Percentiles rank a stretch among this genome's conserved stretches.
Conservation (phyloP, 1,140 invertebrate genomes). For the Nasonia longicornis region DNA sequence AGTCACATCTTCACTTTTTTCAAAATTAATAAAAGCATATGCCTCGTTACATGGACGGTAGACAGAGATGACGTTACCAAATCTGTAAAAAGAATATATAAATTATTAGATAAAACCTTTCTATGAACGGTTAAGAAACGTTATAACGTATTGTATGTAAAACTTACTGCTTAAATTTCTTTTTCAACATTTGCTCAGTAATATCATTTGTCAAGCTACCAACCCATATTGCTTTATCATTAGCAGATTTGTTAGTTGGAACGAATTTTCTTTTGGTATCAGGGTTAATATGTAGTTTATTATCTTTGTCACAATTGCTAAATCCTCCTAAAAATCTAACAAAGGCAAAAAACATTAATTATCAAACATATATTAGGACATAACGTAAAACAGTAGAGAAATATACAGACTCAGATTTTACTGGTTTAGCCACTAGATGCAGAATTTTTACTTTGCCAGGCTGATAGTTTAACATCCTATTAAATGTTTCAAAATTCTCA, state of each 20-base stretch:
- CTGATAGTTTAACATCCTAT: background rate
- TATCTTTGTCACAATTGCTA: background rate
- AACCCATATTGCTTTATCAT: slow-evolving; percentile 25
- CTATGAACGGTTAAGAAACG: background rate
- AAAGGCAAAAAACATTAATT: background rate
- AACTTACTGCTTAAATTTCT: slow-evolving; percentile 21
- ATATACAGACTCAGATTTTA: background rate
- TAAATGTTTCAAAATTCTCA: background rate
- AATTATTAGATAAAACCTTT: too few relatives aligned
- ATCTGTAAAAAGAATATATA: slow-evolving; percentile 9
- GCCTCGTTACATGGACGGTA: background rate
- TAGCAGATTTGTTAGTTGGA: background rate
- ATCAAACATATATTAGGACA: background rate
- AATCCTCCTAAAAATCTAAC: background rate
- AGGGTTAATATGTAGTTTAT: background rate
- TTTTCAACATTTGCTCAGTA: slow-evolving; percentile 1
- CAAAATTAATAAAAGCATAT: slow-evolving; percentile 30
- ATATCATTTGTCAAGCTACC: slow-evolving; percentile 16
- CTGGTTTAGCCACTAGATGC: background rate
- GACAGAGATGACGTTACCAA: slow-evolving; percentile 9
- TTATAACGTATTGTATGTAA: background rate
- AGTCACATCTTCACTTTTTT: slow-evolving; percentile 1
- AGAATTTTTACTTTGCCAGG: slow-evolving; percentile 1
- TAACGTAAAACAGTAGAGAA: background rate
- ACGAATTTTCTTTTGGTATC: background rate